Evolutionary conservation across 2,113 vertebrate species (phyloP).

Genomic region (Gulo gulo): DNA sequence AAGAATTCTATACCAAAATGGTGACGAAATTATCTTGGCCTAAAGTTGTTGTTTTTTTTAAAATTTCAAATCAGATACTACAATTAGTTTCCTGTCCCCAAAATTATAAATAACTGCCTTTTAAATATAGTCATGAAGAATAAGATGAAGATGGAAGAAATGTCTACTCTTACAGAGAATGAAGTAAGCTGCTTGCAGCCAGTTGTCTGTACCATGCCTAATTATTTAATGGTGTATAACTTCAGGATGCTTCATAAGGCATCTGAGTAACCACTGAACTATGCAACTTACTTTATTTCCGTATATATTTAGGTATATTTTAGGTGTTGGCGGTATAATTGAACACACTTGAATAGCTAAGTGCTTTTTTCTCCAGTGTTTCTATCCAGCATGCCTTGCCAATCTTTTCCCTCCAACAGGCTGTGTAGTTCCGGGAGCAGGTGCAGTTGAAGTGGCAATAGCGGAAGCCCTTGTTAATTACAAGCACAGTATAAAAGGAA

Average conservation of each 20-base stretch:
- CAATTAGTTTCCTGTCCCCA: background rate
- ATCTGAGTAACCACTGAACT: slow-evolving; percentile 35
- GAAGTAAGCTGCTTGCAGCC: background rate
- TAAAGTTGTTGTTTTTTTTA: background rate
- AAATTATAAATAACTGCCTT: slow-evolving; percentile 17
- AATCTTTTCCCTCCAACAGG: slow-evolving; percentile 79
- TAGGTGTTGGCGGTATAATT: background rate
- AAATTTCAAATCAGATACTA: background rate
- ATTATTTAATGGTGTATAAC: slow-evolving; percentile 33
- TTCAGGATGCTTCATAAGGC: slow-evolving; percentile 3
- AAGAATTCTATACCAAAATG: background rate
- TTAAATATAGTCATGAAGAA: slow-evolving; percentile 31
- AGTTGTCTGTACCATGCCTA: background rate
- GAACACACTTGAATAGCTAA: background rate
- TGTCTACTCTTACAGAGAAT: background rate
- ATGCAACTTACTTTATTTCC: slow-evolving; percentile 36
- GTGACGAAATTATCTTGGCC: background rate
- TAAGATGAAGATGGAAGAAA: slow-evolving; percentile 29
- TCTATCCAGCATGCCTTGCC: background rate
- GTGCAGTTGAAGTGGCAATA: slow-evolving; percentile 93
- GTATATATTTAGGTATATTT: slow-evolving; percentile 33
- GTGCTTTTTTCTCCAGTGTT: background rate
- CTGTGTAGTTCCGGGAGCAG: slow-evolving; percentile 92
- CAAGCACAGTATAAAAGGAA: slow-evolving; percentile 91
- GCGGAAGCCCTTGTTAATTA: slow-evolving; percentile 90